These are phyloP conservation scores for Armadillidium nasatum DNA, from an alignment of 1,140 invertebrate genomes.

Conservation along the genomic window DNA sequence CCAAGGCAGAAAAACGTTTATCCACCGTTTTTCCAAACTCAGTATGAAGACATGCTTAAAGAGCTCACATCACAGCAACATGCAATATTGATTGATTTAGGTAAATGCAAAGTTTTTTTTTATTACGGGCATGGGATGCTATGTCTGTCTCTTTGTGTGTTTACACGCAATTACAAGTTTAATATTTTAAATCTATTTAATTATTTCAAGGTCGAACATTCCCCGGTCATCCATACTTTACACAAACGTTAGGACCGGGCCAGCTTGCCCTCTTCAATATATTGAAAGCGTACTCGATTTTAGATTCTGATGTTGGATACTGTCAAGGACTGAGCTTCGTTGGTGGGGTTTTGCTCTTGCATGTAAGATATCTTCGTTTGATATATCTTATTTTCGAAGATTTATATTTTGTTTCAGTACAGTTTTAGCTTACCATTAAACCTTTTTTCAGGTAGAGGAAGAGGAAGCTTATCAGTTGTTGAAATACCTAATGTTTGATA, in stretches of 20 bases:
- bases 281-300: conserved; percentile 88
- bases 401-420: neutral
- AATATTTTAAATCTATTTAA: conserved; percentile 36
- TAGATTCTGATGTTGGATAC: conserved; percentile 91
- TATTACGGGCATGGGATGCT: neutral
- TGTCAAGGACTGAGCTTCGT: conserved; percentile 94
- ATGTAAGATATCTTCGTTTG: no score
- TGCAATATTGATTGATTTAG: conserved; percentile 86
- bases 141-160: conserved; percentile 20
- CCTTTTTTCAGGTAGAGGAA: conserved; percentile 90
- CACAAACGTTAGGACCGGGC: conserved; percentile 76
- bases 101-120: conserved; percentile 50
- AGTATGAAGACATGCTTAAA: conserved; percentile 74
- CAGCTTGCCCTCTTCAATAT: conserved; percentile 90
- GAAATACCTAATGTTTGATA: conserved; percentile 82
- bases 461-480: conserved; percentile 79
- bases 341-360: conserved; percentile 83
- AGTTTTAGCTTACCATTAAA: neutral
- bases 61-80: conserved; percentile 91
- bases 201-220: conserved; percentile 74
- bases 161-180: no score
- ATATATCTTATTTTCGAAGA: no score
- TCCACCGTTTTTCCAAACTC: conserved; percentile 64
- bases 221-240: conserved; percentile 87
- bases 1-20: conserved; percentile 48